Percentiles rank a stretch among this genome's conserved stretches.
Evolutionary conservation across 1,140 invertebrate species (phyloP).

Genomic region (Spodoptera litura): DNA sequence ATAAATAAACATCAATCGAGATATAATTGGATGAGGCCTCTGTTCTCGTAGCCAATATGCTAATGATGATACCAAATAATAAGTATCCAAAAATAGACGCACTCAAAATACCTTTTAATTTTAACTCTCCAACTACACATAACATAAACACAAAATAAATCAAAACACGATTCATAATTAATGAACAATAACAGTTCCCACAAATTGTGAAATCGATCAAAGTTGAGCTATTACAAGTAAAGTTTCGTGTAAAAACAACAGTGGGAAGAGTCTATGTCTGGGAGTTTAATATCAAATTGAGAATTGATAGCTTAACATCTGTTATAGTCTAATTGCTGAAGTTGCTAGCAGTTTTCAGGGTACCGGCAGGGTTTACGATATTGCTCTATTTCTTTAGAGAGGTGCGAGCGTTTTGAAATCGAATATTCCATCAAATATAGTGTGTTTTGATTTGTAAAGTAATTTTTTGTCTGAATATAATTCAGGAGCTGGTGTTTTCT

Average conservation of each 20-base stretch:
- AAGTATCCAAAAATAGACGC: no score
- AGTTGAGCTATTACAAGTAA: background rate
- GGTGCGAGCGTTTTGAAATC: no score
- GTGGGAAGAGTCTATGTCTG: background rate
- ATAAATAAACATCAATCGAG: no score
- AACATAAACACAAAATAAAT: background rate
- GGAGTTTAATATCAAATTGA: conserved; percentile 14
- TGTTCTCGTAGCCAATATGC: no score
- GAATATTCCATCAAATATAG: no score
- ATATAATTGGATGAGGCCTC: no score
- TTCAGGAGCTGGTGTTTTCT: no score
- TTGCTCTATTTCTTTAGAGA: background rate
- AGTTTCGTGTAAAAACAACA: conserved; percentile 29
- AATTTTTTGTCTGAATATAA: no score
- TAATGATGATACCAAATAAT: no score
- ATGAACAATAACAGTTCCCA: background rate
- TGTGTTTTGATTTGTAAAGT: no score
- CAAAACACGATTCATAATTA: background rate
- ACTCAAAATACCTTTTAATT: no score
- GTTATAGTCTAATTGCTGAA: conserved; percentile 16
- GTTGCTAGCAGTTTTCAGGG: conserved; percentile 1
- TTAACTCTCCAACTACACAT: background rate
- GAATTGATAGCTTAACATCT: conserved; percentile 25
- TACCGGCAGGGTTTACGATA: background rate
- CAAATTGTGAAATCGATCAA: conserved; percentile 11